These are phyloP conservation scores for Campylorhamphus procurvoides DNA, from an alignment of 2,113 vertebrate genomes.

Conservation along the genomic window DNA sequence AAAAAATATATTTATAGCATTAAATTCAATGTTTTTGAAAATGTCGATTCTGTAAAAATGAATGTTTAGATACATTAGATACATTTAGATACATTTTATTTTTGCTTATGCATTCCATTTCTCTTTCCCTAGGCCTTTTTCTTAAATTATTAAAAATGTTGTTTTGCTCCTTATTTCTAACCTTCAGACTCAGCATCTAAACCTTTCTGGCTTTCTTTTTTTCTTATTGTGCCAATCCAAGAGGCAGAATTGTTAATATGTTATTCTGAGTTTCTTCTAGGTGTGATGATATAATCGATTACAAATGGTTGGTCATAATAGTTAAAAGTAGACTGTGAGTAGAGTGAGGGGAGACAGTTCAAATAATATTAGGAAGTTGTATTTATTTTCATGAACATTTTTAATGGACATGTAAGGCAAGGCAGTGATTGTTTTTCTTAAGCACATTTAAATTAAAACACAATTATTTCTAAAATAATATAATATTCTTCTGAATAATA, in stretches of 20 bases:
- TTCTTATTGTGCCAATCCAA: neutral
- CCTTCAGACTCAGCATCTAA: neutral
- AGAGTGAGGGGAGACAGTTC: neutral
- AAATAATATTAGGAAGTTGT: neutral
- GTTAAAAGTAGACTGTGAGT: neutral
- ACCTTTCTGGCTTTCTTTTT: neutral
- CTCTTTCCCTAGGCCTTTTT: neutral
- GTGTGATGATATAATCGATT: neutral
- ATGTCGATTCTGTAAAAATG: neutral
- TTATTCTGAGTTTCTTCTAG: neutral
- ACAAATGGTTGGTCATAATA: neutral
- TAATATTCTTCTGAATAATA: neutral
- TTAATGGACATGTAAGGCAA: neutral
- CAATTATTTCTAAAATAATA: neutral
- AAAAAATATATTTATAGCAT: neutral
- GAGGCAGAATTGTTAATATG: neutral
- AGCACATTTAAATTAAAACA: neutral
- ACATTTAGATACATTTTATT: neutral
- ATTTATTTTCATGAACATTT: neutral
- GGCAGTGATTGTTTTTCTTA: neutral
- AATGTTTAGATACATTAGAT: neutral
- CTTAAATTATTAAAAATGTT: neutral
- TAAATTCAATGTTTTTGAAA: neutral
- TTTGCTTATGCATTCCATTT: neutral
- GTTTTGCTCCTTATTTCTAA: neutral